These are phyloP conservation scores for Ariopsis seemanni DNA, from an alignment of 2,113 vertebrate genomes.

Conservation along the genomic window DNA sequence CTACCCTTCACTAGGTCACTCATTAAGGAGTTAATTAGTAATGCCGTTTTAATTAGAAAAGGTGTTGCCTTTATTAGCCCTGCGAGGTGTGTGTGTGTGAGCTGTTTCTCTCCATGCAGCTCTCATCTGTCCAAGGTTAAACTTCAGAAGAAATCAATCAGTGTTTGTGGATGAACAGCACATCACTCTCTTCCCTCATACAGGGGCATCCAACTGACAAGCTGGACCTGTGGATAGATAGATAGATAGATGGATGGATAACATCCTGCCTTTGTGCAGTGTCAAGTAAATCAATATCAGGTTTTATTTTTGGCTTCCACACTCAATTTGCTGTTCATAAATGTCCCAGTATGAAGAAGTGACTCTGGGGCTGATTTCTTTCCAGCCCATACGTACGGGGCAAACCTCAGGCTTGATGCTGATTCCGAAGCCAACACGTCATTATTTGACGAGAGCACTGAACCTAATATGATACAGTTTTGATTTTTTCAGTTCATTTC, in stretches of 20 bases:
- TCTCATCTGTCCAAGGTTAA: background rate
- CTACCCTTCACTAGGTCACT: background rate
- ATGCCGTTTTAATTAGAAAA: background rate
- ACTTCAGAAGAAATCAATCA: background rate
- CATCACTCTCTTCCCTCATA: background rate
- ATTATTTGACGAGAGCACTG: background rate
- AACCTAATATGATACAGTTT: background rate
- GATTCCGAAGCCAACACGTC: too few relatives aligned
- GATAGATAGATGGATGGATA: background rate
- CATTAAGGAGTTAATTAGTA: background rate
- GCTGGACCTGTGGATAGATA: background rate
- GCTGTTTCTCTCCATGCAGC: background rate
- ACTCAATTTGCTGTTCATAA: background rate
- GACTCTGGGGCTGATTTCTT: background rate
- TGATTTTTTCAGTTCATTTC: background rate
- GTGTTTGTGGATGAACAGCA: background rate
- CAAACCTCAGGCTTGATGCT: background rate
- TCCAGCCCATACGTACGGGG: too few relatives aligned
- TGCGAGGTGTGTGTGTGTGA: background rate
- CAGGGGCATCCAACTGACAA: background rate
- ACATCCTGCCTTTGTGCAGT: background rate
- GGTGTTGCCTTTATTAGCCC: background rate
- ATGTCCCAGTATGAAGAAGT: background rate
- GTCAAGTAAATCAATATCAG: background rate
- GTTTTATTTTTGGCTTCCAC: background rate